Percentiles rank a stretch among this genome's conserved stretches.
phyloP scores from a whole-genome alignment of 2,888 invertebrate species.

The Hyposoter didymator region DNA sequence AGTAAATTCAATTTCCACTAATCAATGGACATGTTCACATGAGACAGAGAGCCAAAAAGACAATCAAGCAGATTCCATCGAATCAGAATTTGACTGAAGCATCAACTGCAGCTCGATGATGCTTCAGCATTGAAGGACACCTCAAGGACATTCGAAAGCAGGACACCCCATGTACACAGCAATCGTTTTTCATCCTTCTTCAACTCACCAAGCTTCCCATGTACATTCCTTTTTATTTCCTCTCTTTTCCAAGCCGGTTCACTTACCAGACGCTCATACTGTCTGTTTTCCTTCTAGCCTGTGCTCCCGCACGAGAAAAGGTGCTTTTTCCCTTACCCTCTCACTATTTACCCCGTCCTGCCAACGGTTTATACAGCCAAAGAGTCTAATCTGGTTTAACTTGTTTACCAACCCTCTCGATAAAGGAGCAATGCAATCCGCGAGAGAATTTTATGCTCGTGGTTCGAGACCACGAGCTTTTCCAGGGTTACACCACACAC shows the following conservation, averaged over 20 bases:
- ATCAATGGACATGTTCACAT: neutral
- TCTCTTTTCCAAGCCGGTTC: slow-evolving; percentile 46
- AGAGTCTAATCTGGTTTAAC: slow-evolving; percentile 79
- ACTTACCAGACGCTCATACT: slow-evolving; percentile 42
- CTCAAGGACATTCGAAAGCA: neutral
- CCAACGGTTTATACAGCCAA: slow-evolving; percentile 58
- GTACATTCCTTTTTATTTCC: slow-evolving; percentile 41
- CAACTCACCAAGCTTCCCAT: slow-evolving; percentile 50
- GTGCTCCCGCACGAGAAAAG: slow-evolving; percentile 41
- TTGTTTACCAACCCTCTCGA: slow-evolving; percentile 79
- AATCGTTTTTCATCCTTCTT: slow-evolving; percentile 48
- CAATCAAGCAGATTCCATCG: neutral
- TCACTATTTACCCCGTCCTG: slow-evolving; percentile 46
- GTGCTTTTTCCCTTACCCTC: slow-evolving; percentile 51
- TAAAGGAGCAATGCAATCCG: slow-evolving; percentile 77
- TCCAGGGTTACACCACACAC: slow-evolving; percentile 29
- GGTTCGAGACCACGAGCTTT: slow-evolving; percentile 32
- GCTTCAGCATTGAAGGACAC: neutral
- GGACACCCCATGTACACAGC: slow-evolving; percentile 8
- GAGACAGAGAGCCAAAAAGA: neutral
- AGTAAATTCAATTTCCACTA: neutral
- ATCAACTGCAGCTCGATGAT: neutral
- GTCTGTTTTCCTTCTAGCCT: slow-evolving; percentile 57
- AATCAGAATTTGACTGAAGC: neutral
- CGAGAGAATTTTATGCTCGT: slow-evolving; percentile 68